Conservation (phyloP, 23 tunicate species). For the Trididemnum nubilum region DNA sequence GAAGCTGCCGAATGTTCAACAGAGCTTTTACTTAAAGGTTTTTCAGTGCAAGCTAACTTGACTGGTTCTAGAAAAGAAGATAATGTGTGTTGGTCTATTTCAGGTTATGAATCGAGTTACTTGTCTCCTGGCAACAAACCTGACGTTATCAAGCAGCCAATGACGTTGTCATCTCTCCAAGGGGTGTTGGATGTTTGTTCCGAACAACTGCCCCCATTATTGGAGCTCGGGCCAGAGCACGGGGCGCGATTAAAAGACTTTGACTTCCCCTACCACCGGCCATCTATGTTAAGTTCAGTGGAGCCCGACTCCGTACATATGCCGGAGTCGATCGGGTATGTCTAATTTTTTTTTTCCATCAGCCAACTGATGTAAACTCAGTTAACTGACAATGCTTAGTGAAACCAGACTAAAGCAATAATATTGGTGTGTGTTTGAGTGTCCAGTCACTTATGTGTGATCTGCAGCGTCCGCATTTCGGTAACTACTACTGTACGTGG, state of each 20-base stretch:
- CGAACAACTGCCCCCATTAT: slow-evolving; percentile 78
- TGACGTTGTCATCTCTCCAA: slow-evolving; percentile 59
- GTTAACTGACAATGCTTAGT: no score
- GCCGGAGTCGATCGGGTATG: slow-evolving; percentile 78
- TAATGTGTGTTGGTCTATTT: no score
- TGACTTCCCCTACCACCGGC: slow-evolving; percentile 87
- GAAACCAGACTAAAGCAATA: no score
- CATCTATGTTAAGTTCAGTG: slow-evolving; percentile 65
- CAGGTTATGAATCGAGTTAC: slow-evolving; percentile 83
- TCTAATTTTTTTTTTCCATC: not conserved
- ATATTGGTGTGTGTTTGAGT: not conserved
- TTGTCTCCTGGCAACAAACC: slow-evolving; percentile 54
- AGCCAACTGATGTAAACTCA: no score
- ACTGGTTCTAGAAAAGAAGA: no score
- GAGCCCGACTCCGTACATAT: slow-evolving; percentile 45
- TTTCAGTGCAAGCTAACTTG: no score
- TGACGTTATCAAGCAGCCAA: slow-evolving; percentile 38
- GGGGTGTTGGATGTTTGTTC: slow-evolving; percentile 69
- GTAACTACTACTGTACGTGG: no score
- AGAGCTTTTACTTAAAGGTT: no score
- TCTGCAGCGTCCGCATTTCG: no score
- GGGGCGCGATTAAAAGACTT: slow-evolving; percentile 23
- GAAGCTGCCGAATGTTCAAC: no score
- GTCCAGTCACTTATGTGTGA: not conserved
- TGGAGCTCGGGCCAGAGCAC: slow-evolving; percentile 49